Evolutionary conservation across 2,113 vertebrate genomes (phyloP).

Genomic region (Aegypius monachus): DNA sequence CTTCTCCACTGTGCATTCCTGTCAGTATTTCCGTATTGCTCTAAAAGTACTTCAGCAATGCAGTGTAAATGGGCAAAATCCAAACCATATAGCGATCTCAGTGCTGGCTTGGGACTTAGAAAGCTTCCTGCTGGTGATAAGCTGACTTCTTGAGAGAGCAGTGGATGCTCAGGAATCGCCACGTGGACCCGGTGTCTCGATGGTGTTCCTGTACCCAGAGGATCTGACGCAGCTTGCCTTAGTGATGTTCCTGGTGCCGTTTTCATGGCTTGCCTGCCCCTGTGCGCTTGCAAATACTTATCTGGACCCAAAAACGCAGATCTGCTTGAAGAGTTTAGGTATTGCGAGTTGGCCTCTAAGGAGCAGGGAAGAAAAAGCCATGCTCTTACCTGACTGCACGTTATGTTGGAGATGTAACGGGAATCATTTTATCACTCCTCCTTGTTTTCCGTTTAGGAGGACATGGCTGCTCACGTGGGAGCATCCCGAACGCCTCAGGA

Average conservation of each 20-base stretch:
- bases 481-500: conserved; percentile 91
- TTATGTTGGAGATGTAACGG: neutral
- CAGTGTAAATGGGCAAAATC: neutral
- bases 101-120: neutral
- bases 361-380: rapidly evolving
- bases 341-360: neutral
- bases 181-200: rapidly evolving
- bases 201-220: no score
- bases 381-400: rapidly evolving
- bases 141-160: neutral
- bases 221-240: neutral
- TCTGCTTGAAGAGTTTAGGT: no score
- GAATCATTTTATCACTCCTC: neutral
- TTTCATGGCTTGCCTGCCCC: rapidly evolving
- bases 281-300: rapidly evolving
- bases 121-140: no score
- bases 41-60: neutral
- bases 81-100: rapidly evolving
- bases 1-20: neutral
- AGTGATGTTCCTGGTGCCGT: neutral
- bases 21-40: rapidly evolving
- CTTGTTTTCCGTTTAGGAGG: conserved; percentile 77
- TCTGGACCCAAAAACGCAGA: rapidly evolving
- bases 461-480: conserved; percentile 94
- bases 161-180: neutral